Conservation (phyloP, 53 echinoderm and acorn worm genomes). For the Mesocentrotus franciscanus region DNA sequence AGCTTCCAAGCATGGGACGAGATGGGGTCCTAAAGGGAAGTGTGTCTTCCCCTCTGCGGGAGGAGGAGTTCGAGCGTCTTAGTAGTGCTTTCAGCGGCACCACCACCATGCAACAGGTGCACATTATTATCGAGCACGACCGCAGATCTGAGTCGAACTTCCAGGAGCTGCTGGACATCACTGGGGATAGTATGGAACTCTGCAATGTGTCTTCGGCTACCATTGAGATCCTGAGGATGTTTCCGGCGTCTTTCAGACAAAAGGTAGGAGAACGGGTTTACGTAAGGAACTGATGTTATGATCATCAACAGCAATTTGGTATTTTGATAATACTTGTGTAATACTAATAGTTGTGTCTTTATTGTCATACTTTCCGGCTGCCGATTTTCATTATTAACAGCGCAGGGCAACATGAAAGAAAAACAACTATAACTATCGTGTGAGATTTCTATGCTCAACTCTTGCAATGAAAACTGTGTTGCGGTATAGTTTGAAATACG, state of each 20-base stretch:
- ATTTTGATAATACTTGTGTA: no score
- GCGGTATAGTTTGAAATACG: no score
- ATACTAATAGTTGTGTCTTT: no score
- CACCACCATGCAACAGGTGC: not conserved
- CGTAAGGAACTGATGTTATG: no score
- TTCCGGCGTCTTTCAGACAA: not conserved
- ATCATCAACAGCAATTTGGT: no score
- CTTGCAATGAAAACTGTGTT: no score
- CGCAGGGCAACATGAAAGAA: no score
- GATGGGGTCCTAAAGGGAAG: not conserved
- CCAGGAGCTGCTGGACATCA: not conserved
- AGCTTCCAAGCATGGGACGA: not conserved
- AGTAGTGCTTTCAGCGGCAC: not conserved
- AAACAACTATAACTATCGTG: no score
- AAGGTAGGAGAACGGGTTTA: not conserved
- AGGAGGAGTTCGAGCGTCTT: conserved; percentile 23
- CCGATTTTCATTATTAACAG: no score
- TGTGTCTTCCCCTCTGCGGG: conserved; percentile 23
- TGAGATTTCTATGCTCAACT: no score
- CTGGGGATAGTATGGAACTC: conserved; percentile 8
- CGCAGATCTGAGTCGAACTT: not conserved
- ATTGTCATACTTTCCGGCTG: no score
- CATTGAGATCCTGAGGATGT: conserved; percentile 13
- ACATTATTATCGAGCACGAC: not conserved
- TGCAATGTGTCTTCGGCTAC: conserved; percentile 26